Conservation (phyloP, 2,113 vertebrate genomes). For the Mustela nigripes region DNA sequence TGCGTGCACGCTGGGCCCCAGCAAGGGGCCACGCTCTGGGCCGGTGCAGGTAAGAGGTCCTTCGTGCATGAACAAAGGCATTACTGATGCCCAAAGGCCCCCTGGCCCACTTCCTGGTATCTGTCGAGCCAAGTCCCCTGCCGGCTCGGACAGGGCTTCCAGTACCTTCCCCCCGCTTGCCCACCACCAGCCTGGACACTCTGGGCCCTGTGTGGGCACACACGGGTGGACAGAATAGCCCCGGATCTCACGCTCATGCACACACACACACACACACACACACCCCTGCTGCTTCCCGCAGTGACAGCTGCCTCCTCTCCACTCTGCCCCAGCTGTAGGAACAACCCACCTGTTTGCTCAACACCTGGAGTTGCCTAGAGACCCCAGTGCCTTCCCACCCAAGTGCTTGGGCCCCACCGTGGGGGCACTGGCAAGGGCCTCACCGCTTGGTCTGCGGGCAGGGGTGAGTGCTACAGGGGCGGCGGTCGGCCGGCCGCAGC, state of each 20-base stretch:
- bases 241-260: not conserved
- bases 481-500: conserved; percentile 89
- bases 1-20: conserved; percentile 81
- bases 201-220: not conserved
- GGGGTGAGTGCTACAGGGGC: conserved; percentile 92
- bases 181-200: not conserved
- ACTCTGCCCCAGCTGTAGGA: not conserved
- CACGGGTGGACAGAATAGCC: rapidly evolving
- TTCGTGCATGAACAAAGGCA: conserved; percentile 90
- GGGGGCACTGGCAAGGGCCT: conserved; percentile 30
- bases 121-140: not conserved
- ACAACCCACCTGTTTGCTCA: not conserved
- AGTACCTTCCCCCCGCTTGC: not conserved
- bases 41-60: conserved; percentile 93
- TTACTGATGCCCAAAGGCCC: conserved; percentile 70
- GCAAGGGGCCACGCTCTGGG: conserved; percentile 90
- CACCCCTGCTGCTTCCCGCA: too few species aligned
- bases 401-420: not conserved
- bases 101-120: not conserved
- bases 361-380: not conserved
- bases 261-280: too few species aligned
- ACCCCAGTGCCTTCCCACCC: not conserved
- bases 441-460: conserved; percentile 95
- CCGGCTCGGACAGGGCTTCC: not conserved
- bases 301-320: not conserved